Percentiles rank a stretch among this genome's conserved stretches.
Conservation (phyloP, 2,888 invertebrate genomes). For the Oxycera nigricornis region DNA sequence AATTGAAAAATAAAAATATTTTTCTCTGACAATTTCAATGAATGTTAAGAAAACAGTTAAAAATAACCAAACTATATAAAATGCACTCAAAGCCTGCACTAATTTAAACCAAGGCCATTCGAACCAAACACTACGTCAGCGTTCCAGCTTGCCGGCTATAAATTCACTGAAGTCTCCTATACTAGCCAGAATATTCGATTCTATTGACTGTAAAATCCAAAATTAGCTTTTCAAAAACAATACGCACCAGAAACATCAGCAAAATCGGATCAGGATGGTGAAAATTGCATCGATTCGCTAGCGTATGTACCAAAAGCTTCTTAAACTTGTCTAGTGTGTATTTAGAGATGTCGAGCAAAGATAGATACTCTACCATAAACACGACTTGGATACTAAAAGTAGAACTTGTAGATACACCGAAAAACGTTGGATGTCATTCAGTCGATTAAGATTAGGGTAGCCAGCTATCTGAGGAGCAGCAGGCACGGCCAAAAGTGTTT, state of each 20-base stretch:
- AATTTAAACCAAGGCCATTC: not conserved
- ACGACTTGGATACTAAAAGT: slow-evolving; percentile 35
- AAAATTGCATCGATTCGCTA: slow-evolving; percentile 2
- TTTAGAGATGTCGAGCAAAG: not conserved
- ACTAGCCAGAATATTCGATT: not conserved
- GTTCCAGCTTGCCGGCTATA: slow-evolving; percentile 1
- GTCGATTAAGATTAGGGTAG: slow-evolving; percentile 26
- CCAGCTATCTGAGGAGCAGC: not conserved
- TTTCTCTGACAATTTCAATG: too few relatives aligned
- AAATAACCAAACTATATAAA: not conserved
- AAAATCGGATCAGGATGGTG: not conserved
- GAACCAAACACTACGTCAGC: not conserved
- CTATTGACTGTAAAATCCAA: not conserved
- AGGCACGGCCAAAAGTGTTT: slow-evolving; percentile 15
- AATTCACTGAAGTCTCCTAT: not conserved
- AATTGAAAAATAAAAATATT: too few relatives aligned
- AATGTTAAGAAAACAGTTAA: too few relatives aligned
- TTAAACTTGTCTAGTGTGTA: too few relatives aligned
- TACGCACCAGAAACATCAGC: not conserved
- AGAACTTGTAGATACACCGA: slow-evolving; percentile 33
- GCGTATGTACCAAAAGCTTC: not conserved
- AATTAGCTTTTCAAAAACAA: slow-evolving; percentile 21
- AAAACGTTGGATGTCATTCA: slow-evolving; percentile 25
- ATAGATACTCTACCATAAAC: not conserved
- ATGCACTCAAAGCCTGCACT: not conserved